Conservation (phyloP, 2,113 vertebrate genomes). For the Trematocara zebra region DNA sequence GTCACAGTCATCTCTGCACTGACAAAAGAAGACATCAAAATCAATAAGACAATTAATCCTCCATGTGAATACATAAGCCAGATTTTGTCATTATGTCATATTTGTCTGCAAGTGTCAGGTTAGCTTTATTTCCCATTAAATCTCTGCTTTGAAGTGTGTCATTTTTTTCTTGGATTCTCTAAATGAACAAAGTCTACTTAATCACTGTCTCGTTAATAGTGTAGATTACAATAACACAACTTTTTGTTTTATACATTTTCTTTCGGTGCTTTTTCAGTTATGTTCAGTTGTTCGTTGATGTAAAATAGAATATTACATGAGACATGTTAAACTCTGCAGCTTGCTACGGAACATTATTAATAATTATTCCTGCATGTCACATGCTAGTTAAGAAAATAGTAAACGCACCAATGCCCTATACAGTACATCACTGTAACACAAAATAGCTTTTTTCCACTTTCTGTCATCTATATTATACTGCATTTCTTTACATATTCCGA, state of each 20-base stretch:
- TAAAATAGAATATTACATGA: neutral
- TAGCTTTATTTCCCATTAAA: constrained; percentile 2
- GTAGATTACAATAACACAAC: neutral
- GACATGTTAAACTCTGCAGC: neutral
- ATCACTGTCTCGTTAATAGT: neutral
- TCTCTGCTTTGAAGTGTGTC: neutral
- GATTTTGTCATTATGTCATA: neutral
- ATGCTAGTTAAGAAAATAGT: neutral
- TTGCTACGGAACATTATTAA: neutral
- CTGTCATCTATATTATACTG: neutral
- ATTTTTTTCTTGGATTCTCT: neutral
- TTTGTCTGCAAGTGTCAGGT: constrained; percentile 19
- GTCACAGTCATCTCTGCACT: constrained; percentile 14
- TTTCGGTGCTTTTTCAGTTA: neutral
- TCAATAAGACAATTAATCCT: constrained; percentile 37
- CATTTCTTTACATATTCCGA: neutral
- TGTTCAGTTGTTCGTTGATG: neutral
- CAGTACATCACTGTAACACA: neutral
- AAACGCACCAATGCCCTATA: neutral
- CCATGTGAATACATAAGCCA: neutral
- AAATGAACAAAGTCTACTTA: neutral
- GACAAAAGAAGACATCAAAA: constrained; percentile 11
- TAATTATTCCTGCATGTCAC: neutral
- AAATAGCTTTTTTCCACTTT: neutral
- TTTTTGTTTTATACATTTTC: neutral